Evolutionary conservation across 2,888 invertebrate genomes (phyloP).

Genomic region (Laothoe populi): DNA sequence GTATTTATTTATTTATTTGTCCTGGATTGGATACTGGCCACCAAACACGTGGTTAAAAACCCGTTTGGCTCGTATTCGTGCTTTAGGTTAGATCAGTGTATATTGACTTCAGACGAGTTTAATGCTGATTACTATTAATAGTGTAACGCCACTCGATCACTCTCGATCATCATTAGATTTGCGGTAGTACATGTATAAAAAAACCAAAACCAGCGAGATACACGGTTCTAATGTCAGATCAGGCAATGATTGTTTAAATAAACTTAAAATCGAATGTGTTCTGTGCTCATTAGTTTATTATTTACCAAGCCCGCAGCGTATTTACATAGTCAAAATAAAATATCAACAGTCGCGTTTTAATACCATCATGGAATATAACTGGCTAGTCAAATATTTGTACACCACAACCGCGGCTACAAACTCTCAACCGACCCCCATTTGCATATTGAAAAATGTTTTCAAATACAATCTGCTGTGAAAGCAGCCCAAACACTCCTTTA

Average conservation of each 20-base stretch:
- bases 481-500: conserved; percentile 3
- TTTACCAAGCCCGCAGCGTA: neutral
- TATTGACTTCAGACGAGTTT: too few species aligned
- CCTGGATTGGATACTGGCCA: too few species aligned
- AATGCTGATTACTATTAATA: too few species aligned
- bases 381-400: neutral
- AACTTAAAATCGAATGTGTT: neutral
- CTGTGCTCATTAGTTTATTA: neutral
- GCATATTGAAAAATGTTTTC: conserved; percentile 23
- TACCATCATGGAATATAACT: neutral
- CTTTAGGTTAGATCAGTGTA: too few species aligned
- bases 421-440: neutral
- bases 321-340: conserved; percentile 6
- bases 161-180: too few species aligned
- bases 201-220: too few species aligned
- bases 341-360: neutral
- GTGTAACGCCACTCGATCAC: too few species aligned
- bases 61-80: too few species aligned
- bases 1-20: neutral
- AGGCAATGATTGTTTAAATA: too few species aligned
- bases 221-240: too few species aligned
- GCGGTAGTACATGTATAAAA: too few species aligned
- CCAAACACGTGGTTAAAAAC: too few species aligned
- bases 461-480: conserved; percentile 12
- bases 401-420: neutral